Evolutionary conservation across 2,113 vertebrate genomes (phyloP).

Genomic region (Hipposideros armiger): DNA sequence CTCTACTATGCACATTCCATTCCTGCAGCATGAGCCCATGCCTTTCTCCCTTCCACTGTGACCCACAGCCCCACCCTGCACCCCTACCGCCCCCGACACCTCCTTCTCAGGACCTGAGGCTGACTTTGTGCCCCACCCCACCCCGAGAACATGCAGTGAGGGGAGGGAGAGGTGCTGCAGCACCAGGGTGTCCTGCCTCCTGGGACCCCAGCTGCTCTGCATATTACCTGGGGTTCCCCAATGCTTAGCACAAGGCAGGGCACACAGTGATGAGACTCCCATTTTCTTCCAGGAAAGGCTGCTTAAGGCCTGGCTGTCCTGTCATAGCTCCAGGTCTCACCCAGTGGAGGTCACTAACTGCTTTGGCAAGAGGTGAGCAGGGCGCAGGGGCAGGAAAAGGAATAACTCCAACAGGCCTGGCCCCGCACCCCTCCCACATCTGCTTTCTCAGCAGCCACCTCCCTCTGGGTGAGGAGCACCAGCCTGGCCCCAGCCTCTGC

Average conservation of each 20-base stretch:
- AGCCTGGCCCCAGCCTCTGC: accelerated
- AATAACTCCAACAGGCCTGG: background rate
- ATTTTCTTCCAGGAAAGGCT: background rate
- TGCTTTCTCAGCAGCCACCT: background rate
- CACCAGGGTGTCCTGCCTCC: background rate
- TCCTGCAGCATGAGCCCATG: no score
- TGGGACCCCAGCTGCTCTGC: background rate
- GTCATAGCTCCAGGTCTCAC: background rate
- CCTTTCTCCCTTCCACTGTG: background rate
- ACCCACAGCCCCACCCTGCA: background rate
- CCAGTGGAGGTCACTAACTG: background rate
- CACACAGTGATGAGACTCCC: background rate
- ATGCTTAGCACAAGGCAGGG: background rate
- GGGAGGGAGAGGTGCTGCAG: no score
- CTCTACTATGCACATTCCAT: background rate
- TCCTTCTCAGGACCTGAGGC: background rate
- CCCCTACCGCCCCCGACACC: background rate
- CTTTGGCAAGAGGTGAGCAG: background rate
- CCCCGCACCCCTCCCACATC: background rate
- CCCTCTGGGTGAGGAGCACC: background rate
- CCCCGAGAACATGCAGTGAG: background rate
- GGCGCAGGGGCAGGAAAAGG: background rate
- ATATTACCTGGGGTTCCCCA: background rate
- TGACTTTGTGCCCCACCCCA: background rate
- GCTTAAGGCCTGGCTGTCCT: background rate